Conservation (phyloP, 2,113 vertebrate species). For the Misgurnus anguillicaudatus region DNA sequence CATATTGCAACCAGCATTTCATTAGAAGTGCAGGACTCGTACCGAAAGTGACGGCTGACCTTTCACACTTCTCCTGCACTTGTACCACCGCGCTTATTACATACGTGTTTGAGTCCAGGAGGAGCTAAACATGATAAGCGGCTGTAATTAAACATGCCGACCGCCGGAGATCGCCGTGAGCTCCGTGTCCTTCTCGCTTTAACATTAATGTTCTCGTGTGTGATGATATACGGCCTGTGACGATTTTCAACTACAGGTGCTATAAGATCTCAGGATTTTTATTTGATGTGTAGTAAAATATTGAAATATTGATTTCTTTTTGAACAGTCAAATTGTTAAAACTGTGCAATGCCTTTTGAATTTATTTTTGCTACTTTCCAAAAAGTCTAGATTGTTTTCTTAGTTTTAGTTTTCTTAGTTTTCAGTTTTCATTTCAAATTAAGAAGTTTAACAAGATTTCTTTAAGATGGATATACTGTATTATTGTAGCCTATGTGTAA, state of each 20-base stretch:
- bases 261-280: not conserved
- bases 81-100: slow-evolving; percentile 77
- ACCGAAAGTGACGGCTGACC: slow-evolving; percentile 86
- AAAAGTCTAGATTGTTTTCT: too few species aligned
- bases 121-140: slow-evolving; percentile 81
- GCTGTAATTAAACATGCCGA: slow-evolving; percentile 79
- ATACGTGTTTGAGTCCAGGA: slow-evolving; percentile 79
- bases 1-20: slow-evolving; percentile 79
- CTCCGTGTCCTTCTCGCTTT: not conserved
- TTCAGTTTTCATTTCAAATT: too few species aligned
- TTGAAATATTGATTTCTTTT: too few species aligned
- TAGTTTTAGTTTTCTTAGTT: too few species aligned
- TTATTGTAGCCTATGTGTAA: too few species aligned
- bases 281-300: too few species aligned
- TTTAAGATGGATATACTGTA: too few species aligned
- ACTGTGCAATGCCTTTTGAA: too few species aligned
- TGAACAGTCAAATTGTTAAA: too few species aligned
- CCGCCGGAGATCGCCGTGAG: slow-evolving; percentile 56
- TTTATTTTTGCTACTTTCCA: too few species aligned
- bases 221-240: not conserved
- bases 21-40: slow-evolving; percentile 75
- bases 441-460: too few species aligned
- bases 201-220: not conserved
- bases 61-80: slow-evolving; percentile 79
- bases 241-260: not conserved